Percentiles rank a stretch among this genome's conserved stretches.
phyloP scores from a whole-genome alignment of 2,113 vertebrate genomes.

The Pelecanus crispus region DNA sequence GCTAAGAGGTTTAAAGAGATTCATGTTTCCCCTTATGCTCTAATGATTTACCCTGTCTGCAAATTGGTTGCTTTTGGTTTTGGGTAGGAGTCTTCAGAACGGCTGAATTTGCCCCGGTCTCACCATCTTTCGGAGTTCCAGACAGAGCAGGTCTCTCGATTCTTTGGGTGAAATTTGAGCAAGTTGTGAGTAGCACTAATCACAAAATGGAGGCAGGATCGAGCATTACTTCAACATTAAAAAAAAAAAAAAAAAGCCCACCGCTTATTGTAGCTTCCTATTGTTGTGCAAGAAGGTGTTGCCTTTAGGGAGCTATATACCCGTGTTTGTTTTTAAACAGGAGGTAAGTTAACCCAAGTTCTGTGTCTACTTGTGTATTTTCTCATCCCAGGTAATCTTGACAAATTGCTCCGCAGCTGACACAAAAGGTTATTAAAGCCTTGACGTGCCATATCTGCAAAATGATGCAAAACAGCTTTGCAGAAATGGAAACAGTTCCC shows the following conservation, averaged over 20 bases:
- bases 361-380: neutral
- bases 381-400: neutral
- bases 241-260: neutral
- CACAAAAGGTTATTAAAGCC: neutral
- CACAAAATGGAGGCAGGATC: neutral
- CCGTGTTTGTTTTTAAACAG: neutral
- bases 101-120: neutral
- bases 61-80: neutral
- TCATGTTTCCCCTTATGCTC: neutral
- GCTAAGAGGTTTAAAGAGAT: neutral
- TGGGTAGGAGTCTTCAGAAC: neutral
- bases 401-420: neutral
- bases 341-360: neutral
- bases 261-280: neutral
- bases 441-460: fast-evolving
- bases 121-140: neutral
- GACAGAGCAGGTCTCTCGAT: neutral
- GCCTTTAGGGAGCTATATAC: neutral
- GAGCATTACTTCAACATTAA: neutral
- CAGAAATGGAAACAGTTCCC: neutral
- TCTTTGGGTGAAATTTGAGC: neutral
- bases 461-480: neutral
- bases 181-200: neutral
- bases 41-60: neutral
- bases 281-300: neutral